Base-by-base conservation (phyloP, 2,797 vertebrate species). In the Glossophaga mutica region DNA sequence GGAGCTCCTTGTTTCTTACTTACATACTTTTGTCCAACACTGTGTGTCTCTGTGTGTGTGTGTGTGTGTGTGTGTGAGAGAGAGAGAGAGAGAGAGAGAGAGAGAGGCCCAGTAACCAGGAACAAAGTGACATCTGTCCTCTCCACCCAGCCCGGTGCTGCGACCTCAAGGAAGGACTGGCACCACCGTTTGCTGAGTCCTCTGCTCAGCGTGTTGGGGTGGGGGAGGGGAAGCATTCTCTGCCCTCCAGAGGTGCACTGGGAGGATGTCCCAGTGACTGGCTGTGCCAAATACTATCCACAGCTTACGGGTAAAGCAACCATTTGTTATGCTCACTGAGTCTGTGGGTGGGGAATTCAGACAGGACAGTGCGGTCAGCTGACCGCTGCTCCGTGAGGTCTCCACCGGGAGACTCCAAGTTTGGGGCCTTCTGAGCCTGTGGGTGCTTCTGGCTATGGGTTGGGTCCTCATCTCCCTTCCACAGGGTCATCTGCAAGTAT, bases 401-500 rank as follows among this genome's bases (percentile, higher is more conserved):
- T 32, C n/a, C 2, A 32, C 21, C 9, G 21, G 39, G 48, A 94
- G 34, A 57, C n/a, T 67, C 50, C 7, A 18, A 42, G 15, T 11
- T 19, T 0, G 6, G 32, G 42, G 2, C 1, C 57, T 84, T 73
- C 6, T 5, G 0, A 3, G 18, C 34, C 59, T 22, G 18, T 15
- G 26, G 52, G 29, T 62, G 59, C n/a, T 6, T 76, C 24, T 37
- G 44, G 34, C 29, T 37, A 0, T 48, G 1, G 1, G 62, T 6
- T 6, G 21, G n/a, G n/a, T 16, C 24, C 21, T 24, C 6, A 0
- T 19, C 5, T 65, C 16, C 46, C 70, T 44, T 52, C 9, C 0
- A 0, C 1, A 6, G 62, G 22, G 22, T 48, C 39, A 14, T 85
- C 9, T 7, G 0, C 0, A 1, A 4, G 10, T 26, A 0, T 29